Evolutionary conservation across 2,113 vertebrate genomes (phyloP).

Genomic region (Galeopterus variegatus): DNA sequence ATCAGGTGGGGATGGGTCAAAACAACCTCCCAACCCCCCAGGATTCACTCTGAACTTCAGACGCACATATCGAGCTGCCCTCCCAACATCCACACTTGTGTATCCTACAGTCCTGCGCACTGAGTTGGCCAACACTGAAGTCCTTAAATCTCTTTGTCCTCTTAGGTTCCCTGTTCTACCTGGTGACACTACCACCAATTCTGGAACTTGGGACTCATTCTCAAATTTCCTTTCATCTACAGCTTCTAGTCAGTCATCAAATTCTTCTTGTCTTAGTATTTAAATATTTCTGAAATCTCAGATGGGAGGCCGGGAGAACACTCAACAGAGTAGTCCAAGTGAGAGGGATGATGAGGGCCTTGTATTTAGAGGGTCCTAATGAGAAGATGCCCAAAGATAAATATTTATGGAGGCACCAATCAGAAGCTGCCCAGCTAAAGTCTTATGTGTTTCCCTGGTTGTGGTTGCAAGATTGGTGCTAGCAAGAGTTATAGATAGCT

Average conservation of each 20-base stretch:
- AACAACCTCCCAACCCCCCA: neutral
- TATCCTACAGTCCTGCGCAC: neutral
- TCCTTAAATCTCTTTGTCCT: neutral
- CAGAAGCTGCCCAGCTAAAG: neutral
- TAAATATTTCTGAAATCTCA: neutral
- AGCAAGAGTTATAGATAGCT: neutral
- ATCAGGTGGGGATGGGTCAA: neutral
- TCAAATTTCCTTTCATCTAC: neutral
- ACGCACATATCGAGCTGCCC: neutral
- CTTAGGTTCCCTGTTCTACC: neutral
- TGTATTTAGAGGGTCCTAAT: neutral
- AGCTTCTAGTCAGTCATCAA: neutral
- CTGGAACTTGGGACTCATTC: neutral
- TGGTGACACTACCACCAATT: neutral
- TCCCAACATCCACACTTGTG: rapidly evolving
- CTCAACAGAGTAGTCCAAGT: neutral
- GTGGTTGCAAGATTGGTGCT: neutral
- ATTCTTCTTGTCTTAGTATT: neutral
- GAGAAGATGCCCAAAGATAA: neutral
- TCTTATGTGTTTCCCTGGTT: too few relatives aligned
- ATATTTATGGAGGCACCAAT: neutral
- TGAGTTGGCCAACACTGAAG: neutral
- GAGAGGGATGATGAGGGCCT: neutral
- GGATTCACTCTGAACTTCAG: neutral
- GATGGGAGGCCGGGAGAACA: neutral